Evolutionary conservation across 2,113 vertebrate genomes (phyloP), one percentile per base, ranked within the genome.

Genomic region (Acrocephalus kingi): DNA sequence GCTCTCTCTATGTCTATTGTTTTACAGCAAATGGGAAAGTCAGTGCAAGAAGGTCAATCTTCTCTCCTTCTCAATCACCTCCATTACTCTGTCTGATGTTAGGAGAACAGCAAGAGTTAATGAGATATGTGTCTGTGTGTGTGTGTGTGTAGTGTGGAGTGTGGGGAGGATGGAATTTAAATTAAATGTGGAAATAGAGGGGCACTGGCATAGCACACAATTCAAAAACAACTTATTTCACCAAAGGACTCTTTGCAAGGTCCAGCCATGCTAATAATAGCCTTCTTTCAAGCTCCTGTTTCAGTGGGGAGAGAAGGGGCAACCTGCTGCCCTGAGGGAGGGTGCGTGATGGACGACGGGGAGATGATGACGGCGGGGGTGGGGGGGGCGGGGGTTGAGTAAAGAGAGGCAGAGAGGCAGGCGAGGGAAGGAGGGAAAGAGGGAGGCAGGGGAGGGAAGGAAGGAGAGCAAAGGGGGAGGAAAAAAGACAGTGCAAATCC

Each of bases 401-500:
- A 76, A 48, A 56, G 27, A 87, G 78, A 92, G 56, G 52, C 78
- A 94, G 90, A 37, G 63, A 77, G 14, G 37, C 17, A 73, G 31
- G 28, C 0, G 1, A 89, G 67, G 16, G 48, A 77, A 35, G 84
- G 15, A 55, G 55, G 48, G 55, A 84, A 39, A 86, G 37, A 39
- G 45, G 27, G 21, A 66, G 48, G 45, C 13, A 37, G 52, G 39
- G 7, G 0, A 45, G 46, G 51, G 61, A 84, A 41, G 88, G 27
- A 72, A n/a, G 43, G 48, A 66, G 56, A 93, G 67, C 2, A 12
- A 69, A 89, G 48, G 11, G 55, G 45, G 59, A 35, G 45, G 52
- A 54, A 86, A 89, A 84, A 87, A 58, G 89, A 92, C 95, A 97
- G 96, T 95, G 94, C 97, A 98, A 98, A 98, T 98, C 98, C 98